phyloP scores from a whole-genome alignment of 2,888 invertebrate species.

The Microdon myrmicae region DNA sequence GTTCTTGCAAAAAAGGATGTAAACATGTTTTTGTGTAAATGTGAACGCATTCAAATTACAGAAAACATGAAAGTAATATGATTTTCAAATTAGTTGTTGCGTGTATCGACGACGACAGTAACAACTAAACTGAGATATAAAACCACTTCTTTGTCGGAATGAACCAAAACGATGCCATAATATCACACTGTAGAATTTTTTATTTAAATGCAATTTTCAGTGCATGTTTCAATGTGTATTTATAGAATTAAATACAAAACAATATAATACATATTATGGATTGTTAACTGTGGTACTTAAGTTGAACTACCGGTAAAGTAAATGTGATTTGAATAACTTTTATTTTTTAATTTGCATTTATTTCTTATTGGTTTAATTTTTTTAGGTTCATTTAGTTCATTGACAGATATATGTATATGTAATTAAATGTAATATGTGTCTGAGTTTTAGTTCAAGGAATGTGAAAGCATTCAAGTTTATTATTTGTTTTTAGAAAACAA shows the following conservation, averaged over 20 bases:
- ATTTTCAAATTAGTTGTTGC: too few species aligned
- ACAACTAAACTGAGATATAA: neutral
- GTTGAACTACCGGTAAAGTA: constrained; percentile 20
- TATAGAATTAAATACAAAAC: constrained; percentile 12
- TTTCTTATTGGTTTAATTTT: constrained; percentile 3
- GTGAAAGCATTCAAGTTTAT: constrained; percentile 20
- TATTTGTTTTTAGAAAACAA: too few species aligned
- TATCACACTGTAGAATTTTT: constrained; percentile 22
- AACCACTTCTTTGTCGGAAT: neutral
- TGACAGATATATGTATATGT: too few species aligned
- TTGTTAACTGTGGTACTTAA: constrained; percentile 43
- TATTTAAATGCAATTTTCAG: constrained; percentile 17
- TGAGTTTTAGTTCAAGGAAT: constrained; percentile 16
- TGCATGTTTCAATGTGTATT: constrained; percentile 41
- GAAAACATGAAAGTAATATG: neutral
- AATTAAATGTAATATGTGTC: neutral
- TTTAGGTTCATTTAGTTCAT: neutral
- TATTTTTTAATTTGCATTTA: constrained; percentile 3
- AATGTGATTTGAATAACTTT: neutral
- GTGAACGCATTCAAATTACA: neutral
- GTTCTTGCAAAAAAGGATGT: too few species aligned
- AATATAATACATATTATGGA: constrained; percentile 17
- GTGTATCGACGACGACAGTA: too few species aligned
- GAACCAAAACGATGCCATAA: constrained; percentile 40
- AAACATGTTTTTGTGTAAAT: too few species aligned